A percentile compares a stretch with the other conserved stretches of the same genome.
These are phyloP conservation scores for Chromoteleia sp. DNA, from an alignment of 2,888 invertebrate genomes.

Conservation along the genomic window DNA sequence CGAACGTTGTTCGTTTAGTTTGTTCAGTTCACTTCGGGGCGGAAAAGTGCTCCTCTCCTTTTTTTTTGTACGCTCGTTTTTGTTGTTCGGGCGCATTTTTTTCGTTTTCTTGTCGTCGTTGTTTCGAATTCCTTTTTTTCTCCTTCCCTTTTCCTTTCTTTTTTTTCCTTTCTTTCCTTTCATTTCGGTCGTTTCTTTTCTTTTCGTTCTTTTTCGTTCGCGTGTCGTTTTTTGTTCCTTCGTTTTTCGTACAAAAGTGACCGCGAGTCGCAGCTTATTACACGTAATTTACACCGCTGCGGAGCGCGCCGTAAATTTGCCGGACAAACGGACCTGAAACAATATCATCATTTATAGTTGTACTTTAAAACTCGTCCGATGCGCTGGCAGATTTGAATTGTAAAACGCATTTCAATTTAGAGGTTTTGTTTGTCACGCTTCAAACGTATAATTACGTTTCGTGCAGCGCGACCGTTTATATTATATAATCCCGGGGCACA, in stretches of 20 bases:
- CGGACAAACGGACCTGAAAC: constrained; percentile 58
- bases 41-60: no score
- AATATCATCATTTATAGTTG: constrained; percentile 58
- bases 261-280: constrained; percentile 68
- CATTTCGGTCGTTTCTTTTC: no score
- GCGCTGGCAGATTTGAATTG: constrained; percentile 62
- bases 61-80: constrained; percentile 32
- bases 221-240: not conserved
- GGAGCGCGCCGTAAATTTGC: constrained; percentile 54
- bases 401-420: constrained; percentile 65
- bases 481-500: constrained; percentile 32
- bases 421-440: constrained; percentile 65
- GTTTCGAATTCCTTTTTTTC: constrained; percentile 14
- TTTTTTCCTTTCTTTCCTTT: constrained; percentile 1
- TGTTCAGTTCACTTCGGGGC: no score
- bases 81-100: constrained; percentile 34
- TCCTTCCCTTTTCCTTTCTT: not conserved
- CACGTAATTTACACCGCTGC: constrained; percentile 63
- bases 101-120: constrained; percentile 19
- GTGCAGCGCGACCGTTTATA: constrained; percentile 18
- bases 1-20: no score
- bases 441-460: constrained; percentile 59
- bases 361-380: constrained; percentile 55
- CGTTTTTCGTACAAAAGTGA: constrained; percentile 50
- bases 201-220: no score